These are phyloP conservation scores for Edolisoma coerulescens DNA, from an alignment of 2,113 vertebrate species.

Conservation along the genomic window DNA sequence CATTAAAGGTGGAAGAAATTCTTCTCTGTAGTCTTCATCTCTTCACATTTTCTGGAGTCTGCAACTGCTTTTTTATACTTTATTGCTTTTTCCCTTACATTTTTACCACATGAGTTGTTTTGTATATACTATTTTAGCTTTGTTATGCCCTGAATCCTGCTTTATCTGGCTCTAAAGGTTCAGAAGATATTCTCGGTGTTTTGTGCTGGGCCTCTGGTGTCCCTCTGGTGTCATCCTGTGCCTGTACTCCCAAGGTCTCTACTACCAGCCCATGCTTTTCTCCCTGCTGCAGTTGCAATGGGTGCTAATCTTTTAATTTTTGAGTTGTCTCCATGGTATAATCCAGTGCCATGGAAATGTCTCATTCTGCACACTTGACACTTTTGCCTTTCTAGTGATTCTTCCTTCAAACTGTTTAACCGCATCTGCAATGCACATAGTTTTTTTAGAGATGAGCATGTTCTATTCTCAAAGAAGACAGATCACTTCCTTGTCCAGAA, in stretches of 20 bases:
- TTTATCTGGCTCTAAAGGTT: neutral
- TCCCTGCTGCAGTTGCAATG: neutral
- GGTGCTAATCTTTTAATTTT: neutral
- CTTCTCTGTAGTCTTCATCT: neutral
- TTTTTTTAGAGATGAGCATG: neutral
- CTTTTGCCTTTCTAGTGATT: neutral
- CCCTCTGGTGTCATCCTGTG: neutral
- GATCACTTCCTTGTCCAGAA: neutral
- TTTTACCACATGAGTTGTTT: neutral
- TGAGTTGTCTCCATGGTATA: neutral
- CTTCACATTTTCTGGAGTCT: neutral
- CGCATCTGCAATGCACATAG: neutral
- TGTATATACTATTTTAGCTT: neutral
- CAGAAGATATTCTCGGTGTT: neutral
- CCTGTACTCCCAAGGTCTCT: neutral
- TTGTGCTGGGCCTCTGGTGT: neutral
- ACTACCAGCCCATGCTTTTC: neutral
- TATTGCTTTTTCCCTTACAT: neutral
- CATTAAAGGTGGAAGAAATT: neutral
- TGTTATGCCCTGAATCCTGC: neutral
- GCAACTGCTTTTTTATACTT: fast-evolving
- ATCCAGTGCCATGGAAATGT: neutral
- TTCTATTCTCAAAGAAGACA: neutral
- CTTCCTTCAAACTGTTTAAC: neutral
- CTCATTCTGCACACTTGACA: neutral